A percentile compares a stretch with the other conserved stretches of the same genome.
Conservation (phyloP, 2,888 invertebrate genomes). For the Netelia fuscicornis region DNA sequence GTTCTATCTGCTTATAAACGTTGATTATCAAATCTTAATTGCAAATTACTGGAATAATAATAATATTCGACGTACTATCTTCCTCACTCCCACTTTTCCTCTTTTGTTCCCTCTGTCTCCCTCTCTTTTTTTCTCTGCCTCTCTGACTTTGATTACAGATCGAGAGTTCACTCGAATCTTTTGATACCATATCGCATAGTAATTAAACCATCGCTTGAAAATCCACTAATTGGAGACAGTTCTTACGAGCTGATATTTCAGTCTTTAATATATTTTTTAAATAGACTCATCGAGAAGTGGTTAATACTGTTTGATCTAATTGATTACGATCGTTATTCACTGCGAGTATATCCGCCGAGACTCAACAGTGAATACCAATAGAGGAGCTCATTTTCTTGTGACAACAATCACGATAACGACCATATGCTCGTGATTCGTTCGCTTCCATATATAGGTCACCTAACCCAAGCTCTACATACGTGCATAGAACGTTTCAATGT, state of each 20-base stretch:
- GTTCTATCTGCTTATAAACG: not conserved
- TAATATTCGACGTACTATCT: not conserved
- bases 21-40: conserved; percentile 28
- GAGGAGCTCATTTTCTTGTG: not conserved
- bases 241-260: not conserved
- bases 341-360: not conserved
- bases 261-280: not conserved
- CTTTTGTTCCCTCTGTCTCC: no score
- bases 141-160: no score
- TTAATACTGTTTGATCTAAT: not conserved
- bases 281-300: not conserved
- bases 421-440: conserved; percentile 4
- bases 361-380: not conserved
- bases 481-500: not conserved
- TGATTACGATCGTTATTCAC: not conserved
- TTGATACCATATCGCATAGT: no score
- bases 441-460: not conserved
- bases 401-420: conserved; percentile 2
- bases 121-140: no score
- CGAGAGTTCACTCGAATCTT: no score
- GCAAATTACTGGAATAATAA: conserved; percentile 24
- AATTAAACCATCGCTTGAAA: not conserved
- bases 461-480: not conserved
- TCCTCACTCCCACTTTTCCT: no score
- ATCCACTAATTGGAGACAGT: not conserved